These are phyloP conservation scores for Etheostoma cragini DNA, from an alignment of 2,113 vertebrate genomes.

Conservation along the genomic window DNA sequence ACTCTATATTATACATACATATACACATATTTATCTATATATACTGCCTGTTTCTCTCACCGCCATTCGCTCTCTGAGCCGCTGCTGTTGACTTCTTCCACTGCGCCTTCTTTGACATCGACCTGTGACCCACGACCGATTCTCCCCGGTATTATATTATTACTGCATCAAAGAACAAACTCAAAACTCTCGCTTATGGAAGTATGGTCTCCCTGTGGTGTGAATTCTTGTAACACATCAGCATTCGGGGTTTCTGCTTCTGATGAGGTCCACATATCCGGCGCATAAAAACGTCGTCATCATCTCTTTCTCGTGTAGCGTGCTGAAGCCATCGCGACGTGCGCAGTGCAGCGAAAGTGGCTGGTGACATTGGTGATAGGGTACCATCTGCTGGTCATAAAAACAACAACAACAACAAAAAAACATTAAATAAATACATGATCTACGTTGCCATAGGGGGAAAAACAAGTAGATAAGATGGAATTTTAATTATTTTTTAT, in stretches of 20 bases:
- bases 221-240: slow-evolving; percentile 75
- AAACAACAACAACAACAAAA: neutral
- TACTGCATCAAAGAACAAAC: neutral
- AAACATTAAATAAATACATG: neutral
- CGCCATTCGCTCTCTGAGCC: slow-evolving; percentile 70
- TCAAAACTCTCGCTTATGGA: neutral
- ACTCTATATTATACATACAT: no score
- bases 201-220: neutral
- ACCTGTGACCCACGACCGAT: slow-evolving; percentile 16
- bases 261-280: slow-evolving; percentile 51
- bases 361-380: neutral
- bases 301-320: neutral
- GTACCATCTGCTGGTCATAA: slow-evolving; percentile 39
- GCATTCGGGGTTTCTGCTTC: slow-evolving; percentile 22
- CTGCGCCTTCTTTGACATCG: slow-evolving; percentile 51
- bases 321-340: no score
- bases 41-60: slow-evolving; percentile 52
- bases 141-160: neutral
- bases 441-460: neutral
- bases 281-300: slow-evolving; percentile 59
- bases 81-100: slow-evolving; percentile 29
- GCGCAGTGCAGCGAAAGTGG: neutral
- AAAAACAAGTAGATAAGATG: no score
- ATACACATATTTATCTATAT: no score
- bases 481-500: neutral